These are phyloP conservation scores for Sebastes minor DNA, from an alignment of 2,797 vertebrate species.

Conservation along the genomic window DNA sequence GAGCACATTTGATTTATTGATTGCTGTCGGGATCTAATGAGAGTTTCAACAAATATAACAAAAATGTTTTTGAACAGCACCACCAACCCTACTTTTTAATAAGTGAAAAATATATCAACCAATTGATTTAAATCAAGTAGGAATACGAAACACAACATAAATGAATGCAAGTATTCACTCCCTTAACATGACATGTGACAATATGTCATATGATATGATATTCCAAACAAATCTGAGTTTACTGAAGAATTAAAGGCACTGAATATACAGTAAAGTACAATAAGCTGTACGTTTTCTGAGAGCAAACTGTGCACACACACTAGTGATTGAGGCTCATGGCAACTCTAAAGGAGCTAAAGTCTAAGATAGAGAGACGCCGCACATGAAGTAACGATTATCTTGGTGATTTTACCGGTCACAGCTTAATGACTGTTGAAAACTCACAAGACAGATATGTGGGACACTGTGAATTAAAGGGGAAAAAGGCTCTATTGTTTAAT, in stretches of 20 bases:
- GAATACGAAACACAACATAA: not conserved
- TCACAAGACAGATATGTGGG: not conserved
- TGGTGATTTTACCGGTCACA: not conserved
- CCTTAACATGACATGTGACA: not conserved
- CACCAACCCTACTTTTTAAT: no score
- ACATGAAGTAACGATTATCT: not conserved
- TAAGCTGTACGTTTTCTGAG: no score
- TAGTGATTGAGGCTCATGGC: no score
- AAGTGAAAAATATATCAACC: no score
- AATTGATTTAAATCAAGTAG: no score
- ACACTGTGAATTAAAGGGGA: not conserved
- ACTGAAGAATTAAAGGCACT: not conserved
- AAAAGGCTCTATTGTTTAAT: not conserved
- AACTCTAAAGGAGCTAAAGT: no score
- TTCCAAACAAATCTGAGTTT: not conserved
- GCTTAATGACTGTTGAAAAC: not conserved
- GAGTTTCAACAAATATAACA: no score
- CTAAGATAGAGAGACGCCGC: not conserved
- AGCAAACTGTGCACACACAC: no score
- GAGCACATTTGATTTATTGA: no score
- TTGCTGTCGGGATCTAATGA: no score
- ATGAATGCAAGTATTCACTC: not conserved
- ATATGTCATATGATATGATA: not conserved
- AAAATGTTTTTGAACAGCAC: no score
- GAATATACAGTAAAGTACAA: not conserved